phyloP scores from a whole-genome alignment of 2,888 invertebrate species.

The Microplitis manilae region DNA sequence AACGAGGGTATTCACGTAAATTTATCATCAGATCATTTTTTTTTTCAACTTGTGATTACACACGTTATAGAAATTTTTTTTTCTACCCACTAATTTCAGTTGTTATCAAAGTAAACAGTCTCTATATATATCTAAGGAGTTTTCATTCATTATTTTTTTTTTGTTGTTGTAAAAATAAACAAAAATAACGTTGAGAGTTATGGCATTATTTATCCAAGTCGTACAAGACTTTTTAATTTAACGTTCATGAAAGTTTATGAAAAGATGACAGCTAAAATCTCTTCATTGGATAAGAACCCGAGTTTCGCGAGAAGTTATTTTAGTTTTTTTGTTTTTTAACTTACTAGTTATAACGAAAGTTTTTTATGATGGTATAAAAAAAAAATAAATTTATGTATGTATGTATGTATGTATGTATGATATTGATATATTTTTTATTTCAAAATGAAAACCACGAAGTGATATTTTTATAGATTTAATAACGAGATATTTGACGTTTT shows the following conservation, averaged over 20 bases:
- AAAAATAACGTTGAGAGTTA: neutral
- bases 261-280: neutral
- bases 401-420: no score
- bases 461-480: neutral
- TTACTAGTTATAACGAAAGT: neutral
- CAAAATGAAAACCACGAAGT: neutral
- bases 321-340: neutral
- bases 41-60: neutral
- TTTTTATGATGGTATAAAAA: neutral
- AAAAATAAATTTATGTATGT: no score
- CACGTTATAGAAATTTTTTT: neutral
- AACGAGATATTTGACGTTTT: neutral
- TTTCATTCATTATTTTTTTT: neutral
- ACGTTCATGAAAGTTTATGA: neutral
- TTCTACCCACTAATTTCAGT: neutral
- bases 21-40: neutral
- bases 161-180: neutral
- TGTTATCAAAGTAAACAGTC: neutral
- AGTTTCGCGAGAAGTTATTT: neutral
- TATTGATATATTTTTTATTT: no score
- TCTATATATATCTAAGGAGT: neutral
- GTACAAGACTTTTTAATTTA: neutral
- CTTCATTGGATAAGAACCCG: neutral
- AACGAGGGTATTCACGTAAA: slow-evolving; percentile 16
- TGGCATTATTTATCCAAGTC: neutral